Base-by-base conservation (phyloP, 2,113 vertebrate genomes). In the Tetraodon nigroviridis region DNA sequence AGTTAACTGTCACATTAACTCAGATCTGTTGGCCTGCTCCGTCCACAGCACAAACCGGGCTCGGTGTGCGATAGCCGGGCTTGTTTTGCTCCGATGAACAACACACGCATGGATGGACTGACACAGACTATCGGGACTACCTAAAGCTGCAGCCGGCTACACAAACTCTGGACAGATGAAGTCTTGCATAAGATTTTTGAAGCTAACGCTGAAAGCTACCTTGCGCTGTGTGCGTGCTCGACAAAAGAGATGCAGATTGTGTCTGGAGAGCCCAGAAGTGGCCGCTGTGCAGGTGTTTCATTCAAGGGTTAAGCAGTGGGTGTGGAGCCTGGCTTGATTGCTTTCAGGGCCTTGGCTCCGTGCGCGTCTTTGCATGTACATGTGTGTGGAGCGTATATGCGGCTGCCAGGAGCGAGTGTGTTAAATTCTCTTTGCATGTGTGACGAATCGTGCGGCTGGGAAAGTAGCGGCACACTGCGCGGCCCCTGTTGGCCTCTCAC, bases 361-460 rank as follows among this genome's bases (percentile, higher is more conserved):
- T 63, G 71, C 62, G 73, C 75, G 52, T 62, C 53, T 80, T 76
- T 55, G 44, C 67, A 80, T 79, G 79, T 72, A 79, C 76, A 76
- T 72, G 73, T 61, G 69, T 70, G 71, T 57, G 62, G 45, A 68
- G 71, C 62, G 51, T 75, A 67, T 75, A 70, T 83, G 67, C 69
- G 69, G 62, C 73, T n/a, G 54, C 71, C 66, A 78, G 73, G 67
- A 64, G 76, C 16, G 42, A 70, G 69, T 81, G 79, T 79, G 80
- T 76, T 87, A 83, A 88, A 86, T 87, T 85, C 79, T 85, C 82
- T 84, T 83, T 87, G 85, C 85, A 80, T 86, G 86, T 89, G 84
- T 89, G 87, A 89, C 81, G 78, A 87, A 90, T 86, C 68, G 47
- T 53, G 65, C 63, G 81, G 71, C 79, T 84, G 82, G 80, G 73